Conservation (phyloP, 2,888 invertebrate genomes). For the Myathropa florea region DNA sequence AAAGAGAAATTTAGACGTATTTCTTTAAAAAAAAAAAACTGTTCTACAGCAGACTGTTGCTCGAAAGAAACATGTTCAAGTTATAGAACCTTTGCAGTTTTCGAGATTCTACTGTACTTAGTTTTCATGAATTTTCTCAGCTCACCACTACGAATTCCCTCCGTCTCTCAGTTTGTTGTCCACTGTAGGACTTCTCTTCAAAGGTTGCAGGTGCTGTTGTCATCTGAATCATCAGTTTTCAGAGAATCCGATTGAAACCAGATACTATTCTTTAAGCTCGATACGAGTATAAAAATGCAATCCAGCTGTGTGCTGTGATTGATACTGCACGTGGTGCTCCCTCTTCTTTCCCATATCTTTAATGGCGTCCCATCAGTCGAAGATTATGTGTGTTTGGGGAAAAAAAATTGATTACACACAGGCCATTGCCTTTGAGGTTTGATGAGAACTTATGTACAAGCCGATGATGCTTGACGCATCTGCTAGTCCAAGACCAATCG, state of each 20-base stretch:
- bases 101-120: too few species aligned
- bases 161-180: too few species aligned
- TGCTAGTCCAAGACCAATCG: neutral
- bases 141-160: too few species aligned
- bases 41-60: too few species aligned
- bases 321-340: neutral
- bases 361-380: neutral
- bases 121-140: too few species aligned
- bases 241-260: neutral
- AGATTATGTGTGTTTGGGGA: neutral
- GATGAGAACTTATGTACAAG: neutral
- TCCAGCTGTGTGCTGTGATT: neutral
- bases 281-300: neutral
- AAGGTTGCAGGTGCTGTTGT: neutral
- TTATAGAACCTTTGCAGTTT: too few species aligned
- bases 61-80: too few species aligned
- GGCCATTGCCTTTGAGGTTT: neutral
- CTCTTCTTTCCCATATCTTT: neutral
- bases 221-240: neutral
- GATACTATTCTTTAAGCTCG: neutral
- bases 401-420: neutral
- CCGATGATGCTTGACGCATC: neutral
- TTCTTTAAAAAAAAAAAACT: too few species aligned
- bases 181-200: neutral
- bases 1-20: too few species aligned